phyloP scores from a whole-genome alignment of 2,888 invertebrate genomes.

The Rotaria macrura region DNA sequence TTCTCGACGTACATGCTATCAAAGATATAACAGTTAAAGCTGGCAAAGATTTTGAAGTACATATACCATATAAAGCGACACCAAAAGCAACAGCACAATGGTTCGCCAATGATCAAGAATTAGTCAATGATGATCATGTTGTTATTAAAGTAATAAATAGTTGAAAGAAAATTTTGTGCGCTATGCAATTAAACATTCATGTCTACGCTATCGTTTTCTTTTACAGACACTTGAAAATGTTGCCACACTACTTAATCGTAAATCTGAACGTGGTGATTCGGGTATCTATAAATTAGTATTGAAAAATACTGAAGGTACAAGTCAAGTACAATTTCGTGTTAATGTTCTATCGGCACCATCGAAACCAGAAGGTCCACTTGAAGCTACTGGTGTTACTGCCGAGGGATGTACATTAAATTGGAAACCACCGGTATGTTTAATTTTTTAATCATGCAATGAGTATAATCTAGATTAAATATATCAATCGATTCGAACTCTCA shows the following conservation, averaged over 20 bases:
- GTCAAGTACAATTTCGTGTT: slow-evolving; percentile 80
- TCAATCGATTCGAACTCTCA: too few species aligned
- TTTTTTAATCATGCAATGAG: too few species aligned
- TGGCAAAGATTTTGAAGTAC: slow-evolving; percentile 92
- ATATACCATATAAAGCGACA: slow-evolving; percentile 81
- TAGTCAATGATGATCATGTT: slow-evolving; percentile 41
- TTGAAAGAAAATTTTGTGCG: too few species aligned
- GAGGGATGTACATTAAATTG: slow-evolving; percentile 53
- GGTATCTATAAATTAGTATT: slow-evolving; percentile 83
- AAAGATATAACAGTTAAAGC: slow-evolving; percentile 90
- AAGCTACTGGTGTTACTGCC: slow-evolving; percentile 56
- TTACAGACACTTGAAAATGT: slow-evolving; percentile 58
- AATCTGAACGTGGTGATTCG: slow-evolving; percentile 74
- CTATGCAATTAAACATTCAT: too few species aligned
- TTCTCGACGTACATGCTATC: slow-evolving; percentile 78
- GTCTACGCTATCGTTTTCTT: not conserved
- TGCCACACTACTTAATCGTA: slow-evolving; percentile 81
- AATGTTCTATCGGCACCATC: slow-evolving; percentile 77
- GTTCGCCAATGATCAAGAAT: slow-evolving; percentile 54
- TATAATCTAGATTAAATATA: too few species aligned
- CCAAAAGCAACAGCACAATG: slow-evolving; percentile 88
- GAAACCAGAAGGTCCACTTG: slow-evolving; percentile 72
- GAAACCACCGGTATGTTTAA: slow-evolving; percentile 44
- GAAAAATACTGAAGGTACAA: slow-evolving; percentile 85
- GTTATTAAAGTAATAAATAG: slow-evolving; percentile 38